Conservation (phyloP, 2,888 invertebrate species). For the Tigriopus californicus region DNA sequence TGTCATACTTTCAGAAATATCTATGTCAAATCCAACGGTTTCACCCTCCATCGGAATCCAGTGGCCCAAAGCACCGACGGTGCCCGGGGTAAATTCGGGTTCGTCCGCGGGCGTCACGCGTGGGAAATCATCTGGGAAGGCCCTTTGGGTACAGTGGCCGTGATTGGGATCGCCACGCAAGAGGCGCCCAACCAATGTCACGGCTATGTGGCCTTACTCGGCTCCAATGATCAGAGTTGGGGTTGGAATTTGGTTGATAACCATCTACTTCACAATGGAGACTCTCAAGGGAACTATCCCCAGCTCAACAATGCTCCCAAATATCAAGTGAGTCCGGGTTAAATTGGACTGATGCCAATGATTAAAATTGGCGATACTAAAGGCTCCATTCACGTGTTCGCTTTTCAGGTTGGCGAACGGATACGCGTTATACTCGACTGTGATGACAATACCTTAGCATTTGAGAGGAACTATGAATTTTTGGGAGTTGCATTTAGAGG, state of each 20-base stretch:
- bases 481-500: slow-evolving; percentile 93
- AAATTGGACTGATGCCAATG: neutral
- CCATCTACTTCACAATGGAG: slow-evolving; percentile 85
- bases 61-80: slow-evolving; percentile 97
- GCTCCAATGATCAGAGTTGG: slow-evolving; percentile 94
- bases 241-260: slow-evolving; percentile 99
- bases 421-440: slow-evolving; percentile 94
- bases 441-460: slow-evolving; percentile 87
- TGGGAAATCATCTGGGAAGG: slow-evolving; percentile 99
- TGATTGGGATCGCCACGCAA: slow-evolving; percentile 83
- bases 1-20: slow-evolving; percentile 65
- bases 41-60: slow-evolving; percentile 91
- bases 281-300: slow-evolving; percentile 83
- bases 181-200: slow-evolving; percentile 82
- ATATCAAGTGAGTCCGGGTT: slow-evolving; percentile 53
- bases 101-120: slow-evolving; percentile 74
- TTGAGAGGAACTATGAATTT: slow-evolving; percentile 95
- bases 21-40: slow-evolving; percentile 87
- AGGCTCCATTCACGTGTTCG: neutral
- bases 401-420: slow-evolving; percentile 70
- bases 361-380: neutral
- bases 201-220: slow-evolving; percentile 84
- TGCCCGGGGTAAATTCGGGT: slow-evolving; percentile 66
- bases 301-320: slow-evolving; percentile 86
- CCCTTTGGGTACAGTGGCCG: slow-evolving; percentile 91